Base-by-base conservation (phyloP, 2,113 vertebrate genomes). In the Rana temporaria region DNA sequence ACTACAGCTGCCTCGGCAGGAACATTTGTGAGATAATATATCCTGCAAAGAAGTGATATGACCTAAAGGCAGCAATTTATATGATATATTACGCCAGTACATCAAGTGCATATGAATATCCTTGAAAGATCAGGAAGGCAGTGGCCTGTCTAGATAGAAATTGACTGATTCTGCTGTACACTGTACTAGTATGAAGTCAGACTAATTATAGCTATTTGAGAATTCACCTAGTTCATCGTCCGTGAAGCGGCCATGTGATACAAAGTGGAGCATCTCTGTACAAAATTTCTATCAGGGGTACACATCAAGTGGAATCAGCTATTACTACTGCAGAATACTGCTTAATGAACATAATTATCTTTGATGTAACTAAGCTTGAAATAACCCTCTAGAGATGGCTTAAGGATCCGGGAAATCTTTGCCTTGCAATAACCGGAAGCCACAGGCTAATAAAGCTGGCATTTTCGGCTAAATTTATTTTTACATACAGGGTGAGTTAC, bases 61-160 rank as follows among this genome's bases (percentile, higher is more conserved):
- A 74, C 76, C 52, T 78, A 66, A 53, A 66, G 76, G 60, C 76
- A 78, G 76, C 26, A 20, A 66, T 63, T 72, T 81, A 69, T 69
- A 59, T 80, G 30, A 80, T 56, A 59, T 80, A 80, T 65, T 67
- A 52, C 26, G 56, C 77, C 67, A 56, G 77, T 56, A 69, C 66
- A 42, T 68, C 52, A 55, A 68, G 57, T 80, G 65, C 65, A 69
- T 56, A 65, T 38, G 48, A 67, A 67, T 79, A 55, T 79, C 77
- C 77, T 79, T 79, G 64, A 79, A 79, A 53, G 77, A 79, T 66
- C 77, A 79, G 57, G 74, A 52, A 77, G 74, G 30, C 57, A 64
- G 77, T 34, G 52, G 38, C 20, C 63, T 79, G 15, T 38, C 63
- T 79, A 55, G 63, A 53, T 79, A 55, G 53, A 66, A 67, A 67